phyloP scores from a whole-genome alignment of 2,797 vertebrate genomes.

The Amblyraja radiata region DNA sequence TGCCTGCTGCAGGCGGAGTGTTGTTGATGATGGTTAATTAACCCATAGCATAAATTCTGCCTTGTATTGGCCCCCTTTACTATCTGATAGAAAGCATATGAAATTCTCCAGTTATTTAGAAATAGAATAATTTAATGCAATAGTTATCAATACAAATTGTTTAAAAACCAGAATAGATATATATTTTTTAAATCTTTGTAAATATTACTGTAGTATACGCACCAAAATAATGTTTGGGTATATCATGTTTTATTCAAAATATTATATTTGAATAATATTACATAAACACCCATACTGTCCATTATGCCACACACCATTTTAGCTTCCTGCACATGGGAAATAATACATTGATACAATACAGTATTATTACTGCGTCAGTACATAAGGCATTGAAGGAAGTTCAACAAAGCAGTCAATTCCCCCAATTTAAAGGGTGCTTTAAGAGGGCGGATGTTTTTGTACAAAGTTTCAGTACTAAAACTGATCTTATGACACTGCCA shows the following conservation, averaged over 20 bases:
- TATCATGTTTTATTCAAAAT: neutral
- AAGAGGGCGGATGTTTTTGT: neutral
- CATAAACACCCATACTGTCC: neutral
- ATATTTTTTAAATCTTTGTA: neutral
- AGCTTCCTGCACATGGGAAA: neutral
- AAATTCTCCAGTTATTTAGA: neutral
- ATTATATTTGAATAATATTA: neutral
- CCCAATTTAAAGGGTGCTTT: neutral
- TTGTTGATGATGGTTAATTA: neutral
- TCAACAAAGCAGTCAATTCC: neutral
- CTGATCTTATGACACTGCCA: neutral
- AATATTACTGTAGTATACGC: neutral
- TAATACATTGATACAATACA: neutral
- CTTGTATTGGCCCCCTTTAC: neutral
- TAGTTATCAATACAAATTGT: neutral
- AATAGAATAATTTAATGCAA: conserved; percentile 15
- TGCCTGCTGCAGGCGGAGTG: neutral
- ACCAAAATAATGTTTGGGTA: neutral
- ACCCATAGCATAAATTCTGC: neutral
- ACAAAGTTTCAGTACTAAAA: neutral
- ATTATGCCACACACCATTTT: neutral
- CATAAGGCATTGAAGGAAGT: neutral
- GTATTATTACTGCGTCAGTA: neutral
- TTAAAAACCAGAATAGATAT: neutral
- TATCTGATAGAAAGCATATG: neutral